Evolutionary conservation across 2,888 invertebrate genomes (phyloP).

Genomic region (Clanis bilineata): DNA sequence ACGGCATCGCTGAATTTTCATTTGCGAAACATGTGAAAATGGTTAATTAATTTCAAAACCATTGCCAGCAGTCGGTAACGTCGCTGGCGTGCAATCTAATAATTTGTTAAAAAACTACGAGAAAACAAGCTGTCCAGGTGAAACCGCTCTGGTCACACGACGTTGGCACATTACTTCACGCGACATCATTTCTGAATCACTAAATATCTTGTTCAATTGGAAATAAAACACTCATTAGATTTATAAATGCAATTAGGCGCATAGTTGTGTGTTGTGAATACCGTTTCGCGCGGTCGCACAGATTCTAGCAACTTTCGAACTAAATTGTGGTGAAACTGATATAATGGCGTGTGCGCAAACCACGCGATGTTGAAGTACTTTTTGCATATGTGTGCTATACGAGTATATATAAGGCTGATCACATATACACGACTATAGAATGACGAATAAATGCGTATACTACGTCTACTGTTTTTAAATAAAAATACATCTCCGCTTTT

Average conservation of each 20-base stretch:
- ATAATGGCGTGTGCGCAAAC: constrained; percentile 48
- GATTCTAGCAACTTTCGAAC: constrained; percentile 61
- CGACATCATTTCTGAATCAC: constrained; percentile 50
- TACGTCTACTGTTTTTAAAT: neutral
- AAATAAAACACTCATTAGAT: constrained; percentile 62
- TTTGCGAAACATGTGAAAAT: constrained; percentile 31
- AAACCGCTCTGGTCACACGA: constrained; percentile 38
- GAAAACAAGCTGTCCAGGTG: constrained; percentile 31
- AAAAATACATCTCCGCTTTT: neutral
- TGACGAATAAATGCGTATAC: neutral
- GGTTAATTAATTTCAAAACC: constrained; percentile 33
- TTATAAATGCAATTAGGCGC: constrained; percentile 68
- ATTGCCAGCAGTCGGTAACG: constrained; percentile 21
- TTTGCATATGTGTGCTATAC: constrained; percentile 13
- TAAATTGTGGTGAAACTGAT: constrained; percentile 71
- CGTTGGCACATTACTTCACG: constrained; percentile 41
- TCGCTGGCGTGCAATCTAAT: constrained; percentile 21
- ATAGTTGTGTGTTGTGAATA: constrained; percentile 60
- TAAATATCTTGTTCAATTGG: constrained; percentile 56
- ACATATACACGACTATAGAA: neutral
- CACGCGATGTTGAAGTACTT: constrained; percentile 46
- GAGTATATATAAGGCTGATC: neutral
- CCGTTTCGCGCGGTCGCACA: constrained; percentile 68
- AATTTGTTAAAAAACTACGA: constrained; percentile 33
- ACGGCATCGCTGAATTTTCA: constrained; percentile 33